phyloP scores from a whole-genome alignment of 2,888 invertebrate genomes.

The Epinotia bilunana region DNA sequence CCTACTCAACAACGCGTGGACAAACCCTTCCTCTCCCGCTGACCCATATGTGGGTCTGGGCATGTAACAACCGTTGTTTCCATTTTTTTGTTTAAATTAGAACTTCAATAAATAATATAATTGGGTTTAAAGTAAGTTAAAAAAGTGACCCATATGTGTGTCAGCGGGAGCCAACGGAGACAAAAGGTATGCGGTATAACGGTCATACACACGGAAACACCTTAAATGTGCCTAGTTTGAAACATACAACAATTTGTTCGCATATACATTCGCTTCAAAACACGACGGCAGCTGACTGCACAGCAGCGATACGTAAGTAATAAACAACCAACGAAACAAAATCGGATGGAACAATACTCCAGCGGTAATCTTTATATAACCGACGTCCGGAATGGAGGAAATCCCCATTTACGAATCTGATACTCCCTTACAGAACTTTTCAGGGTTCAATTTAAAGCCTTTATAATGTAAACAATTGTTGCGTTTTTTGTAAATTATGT shows the following conservation, averaged over 20 bases:
- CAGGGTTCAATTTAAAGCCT: background rate
- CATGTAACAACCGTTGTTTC: no score
- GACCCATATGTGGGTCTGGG: no score
- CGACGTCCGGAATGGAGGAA: slow-evolving; percentile 20
- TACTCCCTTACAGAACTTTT: slow-evolving; percentile 1
- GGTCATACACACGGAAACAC: no score
- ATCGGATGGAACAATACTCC: slow-evolving; percentile 18
- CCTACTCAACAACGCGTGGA: background rate
- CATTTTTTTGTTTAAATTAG: no score
- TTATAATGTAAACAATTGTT: background rate
- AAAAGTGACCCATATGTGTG: no score
- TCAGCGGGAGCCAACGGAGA: no score
- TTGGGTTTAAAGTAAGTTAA: no score
- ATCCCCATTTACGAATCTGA: slow-evolving; percentile 25
- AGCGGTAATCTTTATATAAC: slow-evolving; percentile 25
- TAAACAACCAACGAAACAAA: slow-evolving; percentile 21
- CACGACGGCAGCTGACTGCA: background rate
- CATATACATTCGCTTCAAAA: background rate
- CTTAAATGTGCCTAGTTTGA: background rate
- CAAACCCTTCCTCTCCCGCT: no score
- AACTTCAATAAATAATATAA: no score
- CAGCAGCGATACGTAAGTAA: slow-evolving; percentile 17
- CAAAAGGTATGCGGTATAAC: no score
- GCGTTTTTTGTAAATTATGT: background rate
- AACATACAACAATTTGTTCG: background rate